phyloP scores from a whole-genome alignment of 2,888 invertebrate species.

The Rapana venosa region DNA sequence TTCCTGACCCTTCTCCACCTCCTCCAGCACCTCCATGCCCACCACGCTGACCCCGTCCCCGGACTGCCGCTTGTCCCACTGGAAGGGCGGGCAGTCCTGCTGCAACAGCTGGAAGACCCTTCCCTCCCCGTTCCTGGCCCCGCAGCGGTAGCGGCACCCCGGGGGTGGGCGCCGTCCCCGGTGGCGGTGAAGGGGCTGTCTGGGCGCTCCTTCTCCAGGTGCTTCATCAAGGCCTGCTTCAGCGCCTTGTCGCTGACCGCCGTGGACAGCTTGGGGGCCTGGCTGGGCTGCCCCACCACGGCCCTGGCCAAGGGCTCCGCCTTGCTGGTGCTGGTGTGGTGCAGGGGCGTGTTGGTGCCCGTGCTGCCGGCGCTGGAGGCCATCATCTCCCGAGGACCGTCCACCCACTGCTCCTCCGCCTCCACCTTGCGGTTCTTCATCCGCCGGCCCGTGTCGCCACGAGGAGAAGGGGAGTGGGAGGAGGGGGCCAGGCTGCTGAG shows the following conservation, averaged over 20 bases:
- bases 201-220: conserved; percentile 61
- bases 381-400: conserved; percentile 75
- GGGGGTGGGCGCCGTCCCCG: conserved; percentile 64
- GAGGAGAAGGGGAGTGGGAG: conserved; percentile 42
- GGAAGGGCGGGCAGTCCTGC: not conserved
- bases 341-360: conserved; percentile 44
- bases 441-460: conserved; percentile 44
- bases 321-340: conserved; percentile 47
- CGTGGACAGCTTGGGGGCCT: conserved; percentile 41
- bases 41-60: conserved; percentile 29
- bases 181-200: conserved; percentile 62
- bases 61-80: conserved; percentile 34
- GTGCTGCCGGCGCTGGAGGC: conserved; percentile 46
- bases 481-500: not conserved
- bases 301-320: conserved; percentile 38
- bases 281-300: conserved; percentile 46
- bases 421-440: conserved; percentile 84
- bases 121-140: conserved; percentile 42
- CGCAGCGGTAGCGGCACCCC: conserved; percentile 60
- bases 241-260: conserved; percentile 49
- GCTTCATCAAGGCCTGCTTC: conserved; percentile 55
- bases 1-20: not conserved
- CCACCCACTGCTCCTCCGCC: conserved; percentile 82
- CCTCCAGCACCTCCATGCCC: not conserved
- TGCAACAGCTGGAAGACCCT: conserved; percentile 44